These are phyloP conservation scores for Cynopterus brachyotis DNA, from an alignment of 2,113 vertebrate species.

Conservation along the genomic window DNA sequence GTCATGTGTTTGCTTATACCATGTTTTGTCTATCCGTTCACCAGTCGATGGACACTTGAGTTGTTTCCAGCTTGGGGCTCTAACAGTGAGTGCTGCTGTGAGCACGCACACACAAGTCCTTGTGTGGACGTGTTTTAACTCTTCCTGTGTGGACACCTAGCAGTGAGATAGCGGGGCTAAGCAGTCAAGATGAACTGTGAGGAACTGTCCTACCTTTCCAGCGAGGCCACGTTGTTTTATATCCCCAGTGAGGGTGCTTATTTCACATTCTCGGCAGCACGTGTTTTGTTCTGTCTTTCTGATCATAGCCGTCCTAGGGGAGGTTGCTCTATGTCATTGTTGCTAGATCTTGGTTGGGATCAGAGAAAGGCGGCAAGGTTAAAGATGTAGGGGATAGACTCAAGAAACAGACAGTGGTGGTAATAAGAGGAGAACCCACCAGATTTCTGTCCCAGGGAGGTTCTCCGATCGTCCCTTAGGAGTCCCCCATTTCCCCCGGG, in stretches of 20 bases:
- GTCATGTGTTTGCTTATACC: accelerated
- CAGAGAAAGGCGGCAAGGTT: neutral
- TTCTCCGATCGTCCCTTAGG: neutral
- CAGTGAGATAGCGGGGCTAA: too few relatives aligned
- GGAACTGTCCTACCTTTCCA: neutral
- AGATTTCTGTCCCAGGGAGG: neutral
- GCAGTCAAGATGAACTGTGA: neutral
- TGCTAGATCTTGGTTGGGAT: neutral
- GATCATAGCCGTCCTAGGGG: neutral
- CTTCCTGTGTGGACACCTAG: neutral
- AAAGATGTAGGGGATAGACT: neutral
- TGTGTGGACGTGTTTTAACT: neutral
- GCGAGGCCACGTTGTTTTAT: neutral
- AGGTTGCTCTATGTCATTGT: neutral
- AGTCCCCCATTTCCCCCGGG: neutral
- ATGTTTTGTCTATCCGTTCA: neutral
- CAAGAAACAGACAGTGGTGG: neutral
- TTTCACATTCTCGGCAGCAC: too few relatives aligned
- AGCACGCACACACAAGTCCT: neutral
- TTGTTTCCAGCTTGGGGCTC: neutral
- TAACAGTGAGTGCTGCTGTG: neutral
- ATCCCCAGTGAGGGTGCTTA: neutral
- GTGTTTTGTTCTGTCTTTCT: neutral
- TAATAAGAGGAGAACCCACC: neutral
- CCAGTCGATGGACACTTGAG: neutral